Evolutionary conservation across 2,797 vertebrate genomes (phyloP).

Genomic region (Numenius phaeopus): DNA sequence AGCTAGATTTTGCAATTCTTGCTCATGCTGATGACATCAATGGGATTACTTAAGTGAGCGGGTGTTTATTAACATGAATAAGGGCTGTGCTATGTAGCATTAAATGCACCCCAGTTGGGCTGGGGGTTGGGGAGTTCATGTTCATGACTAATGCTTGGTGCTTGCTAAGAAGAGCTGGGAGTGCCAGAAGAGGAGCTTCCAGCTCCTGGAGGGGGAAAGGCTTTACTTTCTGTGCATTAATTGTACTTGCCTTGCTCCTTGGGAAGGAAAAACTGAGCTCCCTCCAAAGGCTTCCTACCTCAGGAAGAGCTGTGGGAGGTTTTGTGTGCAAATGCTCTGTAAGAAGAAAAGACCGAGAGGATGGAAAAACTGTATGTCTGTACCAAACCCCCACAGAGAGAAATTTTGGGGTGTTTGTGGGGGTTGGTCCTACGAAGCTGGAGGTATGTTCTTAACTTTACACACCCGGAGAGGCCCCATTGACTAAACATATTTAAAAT

Average conservation of each 20-base stretch:
- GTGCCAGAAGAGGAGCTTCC: conserved; percentile 34
- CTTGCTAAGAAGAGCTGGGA: conserved; percentile 25
- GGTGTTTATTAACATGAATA: conserved; percentile 54
- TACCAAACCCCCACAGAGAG: conserved; percentile 12
- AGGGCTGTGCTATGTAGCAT: conserved; percentile 20
- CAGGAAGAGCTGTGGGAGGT: conserved; percentile 42
- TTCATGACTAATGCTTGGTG: conserved; percentile 26
- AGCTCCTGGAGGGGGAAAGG: neutral
- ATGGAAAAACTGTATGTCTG: conserved; percentile 16
- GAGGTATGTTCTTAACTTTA: conserved; percentile 22
- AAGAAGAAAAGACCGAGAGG: conserved; percentile 27
- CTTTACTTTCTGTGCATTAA: conserved; percentile 19
- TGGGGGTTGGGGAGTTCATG: conserved; percentile 31
- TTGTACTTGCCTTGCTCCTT: neutral
- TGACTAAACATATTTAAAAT: conserved; percentile 24
- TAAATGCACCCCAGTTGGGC: conserved; percentile 18
- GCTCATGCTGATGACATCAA: conserved; percentile 33
- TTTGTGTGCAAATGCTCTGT: conserved; percentile 14
- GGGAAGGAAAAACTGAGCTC: conserved; percentile 29
- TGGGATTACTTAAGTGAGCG: conserved; percentile 16
- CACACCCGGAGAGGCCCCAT: conserved; percentile 8
- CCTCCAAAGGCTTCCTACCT: conserved; percentile 25
- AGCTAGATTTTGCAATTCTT: conserved; percentile 43
- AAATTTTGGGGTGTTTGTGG: neutral
- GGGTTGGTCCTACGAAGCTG: neutral